These are phyloP conservation scores for Amblyjoppa fuscipennis DNA, from an alignment of 2,888 invertebrate genomes.

Conservation along the genomic window DNA sequence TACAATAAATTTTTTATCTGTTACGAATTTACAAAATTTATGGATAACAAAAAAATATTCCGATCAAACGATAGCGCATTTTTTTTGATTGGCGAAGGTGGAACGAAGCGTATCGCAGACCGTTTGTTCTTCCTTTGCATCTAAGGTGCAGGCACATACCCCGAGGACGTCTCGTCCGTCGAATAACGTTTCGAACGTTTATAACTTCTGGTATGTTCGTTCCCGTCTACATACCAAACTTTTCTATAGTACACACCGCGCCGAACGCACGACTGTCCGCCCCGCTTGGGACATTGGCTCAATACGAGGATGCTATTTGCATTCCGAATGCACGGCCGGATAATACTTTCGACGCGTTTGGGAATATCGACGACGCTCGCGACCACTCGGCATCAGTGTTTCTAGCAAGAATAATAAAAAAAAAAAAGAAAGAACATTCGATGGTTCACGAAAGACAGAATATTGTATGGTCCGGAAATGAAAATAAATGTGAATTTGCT, in stretches of 20 bases:
- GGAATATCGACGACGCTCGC: slow-evolving; percentile 60
- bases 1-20: neutral
- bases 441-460: neutral
- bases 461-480: neutral
- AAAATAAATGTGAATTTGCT: neutral
- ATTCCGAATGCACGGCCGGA: slow-evolving; percentile 48
- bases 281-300: slow-evolving; percentile 31
- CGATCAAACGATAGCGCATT: neutral
- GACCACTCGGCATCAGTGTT: slow-evolving; percentile 15
- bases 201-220: slow-evolving; percentile 13
- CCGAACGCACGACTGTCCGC: slow-evolving; percentile 32
- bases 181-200: slow-evolving; percentile 24
- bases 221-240: slow-evolving; percentile 14
- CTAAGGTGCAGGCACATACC: neutral
- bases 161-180: neutral
- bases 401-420: slow-evolving; percentile 1
- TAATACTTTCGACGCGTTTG: slow-evolving; percentile 57
- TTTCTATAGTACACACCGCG: neutral
- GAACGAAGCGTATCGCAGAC: neutral
- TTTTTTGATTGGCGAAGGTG: neutral
- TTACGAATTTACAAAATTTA: neutral
- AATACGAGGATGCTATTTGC: slow-evolving; percentile 52
- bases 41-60: neutral
- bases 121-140: neutral
- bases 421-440: neutral